These are phyloP conservation scores for Aphis gossypii DNA, from an alignment of 1,140 invertebrate species.

Conservation along the genomic window DNA sequence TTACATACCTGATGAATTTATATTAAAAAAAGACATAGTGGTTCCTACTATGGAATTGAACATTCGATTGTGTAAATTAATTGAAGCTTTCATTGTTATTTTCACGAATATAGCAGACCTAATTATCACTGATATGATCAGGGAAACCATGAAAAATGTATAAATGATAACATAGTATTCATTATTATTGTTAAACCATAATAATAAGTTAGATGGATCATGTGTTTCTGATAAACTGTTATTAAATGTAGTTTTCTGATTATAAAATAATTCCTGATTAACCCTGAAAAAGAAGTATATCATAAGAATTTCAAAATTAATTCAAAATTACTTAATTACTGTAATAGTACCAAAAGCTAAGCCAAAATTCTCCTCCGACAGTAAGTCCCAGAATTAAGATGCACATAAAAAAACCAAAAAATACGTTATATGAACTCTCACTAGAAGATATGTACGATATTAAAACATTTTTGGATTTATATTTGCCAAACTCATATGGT, in stretches of 20 bases:
- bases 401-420: neutral
- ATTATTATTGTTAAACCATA: no score
- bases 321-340: no score
- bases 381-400: neutral
- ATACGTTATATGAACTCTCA: neutral
- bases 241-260: neutral
- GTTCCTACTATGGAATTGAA: neutral
- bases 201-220: no score
- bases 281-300: neutral
- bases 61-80: slow-evolving; percentile 15
- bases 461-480: neutral
- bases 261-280: neutral
- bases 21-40: neutral
- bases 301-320: no score
- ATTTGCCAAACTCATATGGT: neutral
- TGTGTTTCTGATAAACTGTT: no score
- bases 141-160: neutral
- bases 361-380: neutral
- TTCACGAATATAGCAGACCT: neutral
- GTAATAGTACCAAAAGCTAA: neutral
- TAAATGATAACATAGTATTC: slow-evolving; percentile 37
- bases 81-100: neutral
- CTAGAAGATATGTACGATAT: neutral
- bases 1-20: neutral
- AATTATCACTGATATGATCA: neutral